A percentile compares a stretch with the other conserved stretches of the same genome.
Conservation (phyloP, 2,113 vertebrate genomes). For the Festucalex cinctus region DNA sequence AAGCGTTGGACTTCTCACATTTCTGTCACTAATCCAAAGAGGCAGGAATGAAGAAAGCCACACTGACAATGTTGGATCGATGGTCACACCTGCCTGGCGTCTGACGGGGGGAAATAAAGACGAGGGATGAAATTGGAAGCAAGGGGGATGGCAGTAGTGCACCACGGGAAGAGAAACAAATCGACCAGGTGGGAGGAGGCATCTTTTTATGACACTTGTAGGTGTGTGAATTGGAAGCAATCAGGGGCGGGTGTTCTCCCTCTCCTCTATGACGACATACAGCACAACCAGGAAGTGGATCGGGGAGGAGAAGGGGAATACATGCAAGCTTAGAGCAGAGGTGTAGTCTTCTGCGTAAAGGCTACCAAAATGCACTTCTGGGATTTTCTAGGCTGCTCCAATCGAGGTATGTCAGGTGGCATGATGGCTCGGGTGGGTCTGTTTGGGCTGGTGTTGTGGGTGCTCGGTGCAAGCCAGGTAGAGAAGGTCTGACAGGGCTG, state of each 20-base stretch:
- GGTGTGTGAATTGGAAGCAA: constrained; percentile 60
- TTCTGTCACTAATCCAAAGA: constrained; percentile 22
- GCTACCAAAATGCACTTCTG: constrained; percentile 66
- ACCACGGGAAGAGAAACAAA: not conserved
- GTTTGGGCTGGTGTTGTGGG: constrained; percentile 23
- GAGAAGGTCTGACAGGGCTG: constrained; percentile 46
- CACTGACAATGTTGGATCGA: constrained; percentile 20
- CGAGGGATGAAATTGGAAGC: constrained; percentile 6
- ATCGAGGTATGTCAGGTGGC: constrained; percentile 56
- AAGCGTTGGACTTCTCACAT: constrained; percentile 16
- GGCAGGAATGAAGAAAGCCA: constrained; percentile 26
- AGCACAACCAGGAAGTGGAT: constrained; percentile 64
- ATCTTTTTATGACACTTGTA: constrained; percentile 51
- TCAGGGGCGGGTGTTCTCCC: constrained; percentile 58
- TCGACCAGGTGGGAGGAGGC: constrained; percentile 14
- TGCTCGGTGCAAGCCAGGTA: constrained; percentile 40
- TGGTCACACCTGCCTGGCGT: constrained; percentile 27
- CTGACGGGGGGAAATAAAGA: constrained; percentile 18
- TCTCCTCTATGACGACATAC: constrained; percentile 56
- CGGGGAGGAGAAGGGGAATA: constrained; percentile 32
- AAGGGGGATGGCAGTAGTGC: not conserved
- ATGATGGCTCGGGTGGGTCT: constrained; percentile 16
- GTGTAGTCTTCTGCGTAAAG: constrained; percentile 27
- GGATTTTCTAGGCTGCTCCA: constrained; percentile 66
- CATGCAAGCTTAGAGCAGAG: constrained; percentile 21